These are phyloP conservation scores for Strigamia maritima DNA, from an alignment of 2,888 invertebrate species.

Conservation along the genomic window DNA sequence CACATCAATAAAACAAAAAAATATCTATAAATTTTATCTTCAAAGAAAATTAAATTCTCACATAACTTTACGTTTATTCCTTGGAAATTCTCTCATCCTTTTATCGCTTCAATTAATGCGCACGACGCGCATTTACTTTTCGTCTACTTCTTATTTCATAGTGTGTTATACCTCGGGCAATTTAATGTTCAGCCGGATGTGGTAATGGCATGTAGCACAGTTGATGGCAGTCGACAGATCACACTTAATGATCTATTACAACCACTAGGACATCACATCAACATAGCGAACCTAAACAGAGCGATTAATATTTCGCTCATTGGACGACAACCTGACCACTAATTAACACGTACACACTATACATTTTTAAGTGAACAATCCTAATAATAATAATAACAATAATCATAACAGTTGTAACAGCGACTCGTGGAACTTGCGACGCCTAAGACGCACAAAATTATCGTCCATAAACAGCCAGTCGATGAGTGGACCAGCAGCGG, in stretches of 20 bases:
- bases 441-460: constrained; percentile 19
- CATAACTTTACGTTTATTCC: neutral
- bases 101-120: constrained; percentile 15
- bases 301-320: constrained; percentile 14
- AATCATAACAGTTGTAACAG: neutral
- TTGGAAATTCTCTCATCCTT: neutral
- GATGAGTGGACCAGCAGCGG: constrained; percentile 24
- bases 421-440: neutral
- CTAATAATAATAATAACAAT: constrained; percentile 17
- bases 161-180: constrained; percentile 22
- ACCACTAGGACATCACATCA: constrained; percentile 20
- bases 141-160: neutral
- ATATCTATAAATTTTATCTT: too few species aligned
- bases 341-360: neutral
- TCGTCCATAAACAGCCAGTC: constrained; percentile 21
- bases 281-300: neutral
- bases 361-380: neutral
- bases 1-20: too few species aligned
- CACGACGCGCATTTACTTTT: constrained; percentile 15
- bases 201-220: constrained; percentile 18
- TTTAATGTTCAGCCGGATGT: constrained; percentile 27
- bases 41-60: neutral
- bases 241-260: constrained; percentile 23
- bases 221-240: constrained; percentile 29
- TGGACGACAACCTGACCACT: constrained; percentile 18